These are phyloP conservation scores for Umimayanthus chanpuru DNA, from an alignment of 92 coral and sea anemone genomes.

Conservation along the genomic window DNA sequence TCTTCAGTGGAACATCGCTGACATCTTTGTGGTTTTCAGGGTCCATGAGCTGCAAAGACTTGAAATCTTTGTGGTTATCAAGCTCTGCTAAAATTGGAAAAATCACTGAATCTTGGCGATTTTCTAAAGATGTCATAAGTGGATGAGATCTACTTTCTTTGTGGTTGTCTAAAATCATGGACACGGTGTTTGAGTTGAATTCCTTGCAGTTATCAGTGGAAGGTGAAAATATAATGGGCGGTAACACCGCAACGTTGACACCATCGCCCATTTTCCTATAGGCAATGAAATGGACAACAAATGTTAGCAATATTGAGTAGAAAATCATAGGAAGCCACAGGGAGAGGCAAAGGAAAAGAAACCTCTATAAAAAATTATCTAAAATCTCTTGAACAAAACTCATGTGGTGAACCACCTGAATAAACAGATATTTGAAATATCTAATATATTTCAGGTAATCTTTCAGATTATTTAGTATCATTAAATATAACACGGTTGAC, in stretches of 20 bases:
- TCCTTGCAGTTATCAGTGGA: background rate
- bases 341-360: background rate
- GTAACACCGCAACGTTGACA: conserved; percentile 8
- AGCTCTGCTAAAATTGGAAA: background rate
- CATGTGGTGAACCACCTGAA: background rate
- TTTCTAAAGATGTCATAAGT: background rate
- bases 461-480: no score
- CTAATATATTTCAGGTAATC: no score
- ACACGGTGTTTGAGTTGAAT: background rate
- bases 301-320: background rate
- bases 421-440: background rate
- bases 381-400: background rate
- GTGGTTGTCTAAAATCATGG: background rate
- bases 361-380: background rate
- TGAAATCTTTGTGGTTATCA: conserved; percentile 1
- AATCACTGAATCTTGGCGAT: background rate
- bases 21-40: conserved; percentile 21
- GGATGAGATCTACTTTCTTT: background rate
- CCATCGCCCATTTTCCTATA: conserved; percentile 22
- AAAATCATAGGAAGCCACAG: background rate
- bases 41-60: background rate
- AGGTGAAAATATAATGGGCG: conserved; percentile 1
- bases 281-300: background rate
- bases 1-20: background rate
- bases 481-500: no score